A percentile compares a stretch with the other conserved stretches of the same genome.
Conservation (phyloP, 2,113 vertebrate species). For the Phylloscopus trochilus region DNA sequence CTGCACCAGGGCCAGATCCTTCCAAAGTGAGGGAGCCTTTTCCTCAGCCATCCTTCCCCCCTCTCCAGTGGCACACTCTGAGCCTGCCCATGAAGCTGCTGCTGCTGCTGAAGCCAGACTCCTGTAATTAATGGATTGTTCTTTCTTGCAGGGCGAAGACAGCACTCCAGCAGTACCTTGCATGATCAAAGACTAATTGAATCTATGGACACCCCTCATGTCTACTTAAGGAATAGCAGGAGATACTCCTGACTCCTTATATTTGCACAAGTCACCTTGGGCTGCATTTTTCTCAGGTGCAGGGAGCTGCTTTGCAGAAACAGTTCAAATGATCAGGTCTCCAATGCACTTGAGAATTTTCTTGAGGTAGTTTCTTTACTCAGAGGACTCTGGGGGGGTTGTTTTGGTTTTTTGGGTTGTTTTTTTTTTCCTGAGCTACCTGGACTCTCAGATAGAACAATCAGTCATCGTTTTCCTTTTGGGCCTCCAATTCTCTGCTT, state of each 20-base stretch:
- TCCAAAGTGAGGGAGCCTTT: background rate
- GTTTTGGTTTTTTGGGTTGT: constrained; percentile 42
- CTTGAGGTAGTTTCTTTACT: constrained; percentile 77
- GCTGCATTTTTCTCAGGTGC: constrained; percentile 78
- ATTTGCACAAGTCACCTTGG: constrained; percentile 89
- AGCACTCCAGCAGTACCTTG: constrained; percentile 97
- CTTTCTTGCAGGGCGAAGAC: constrained; percentile 90
- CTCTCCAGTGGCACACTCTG: background rate
- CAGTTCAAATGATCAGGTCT: constrained; percentile 80
- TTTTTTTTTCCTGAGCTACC: constrained; percentile 72
- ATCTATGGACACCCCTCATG: constrained; percentile 65
- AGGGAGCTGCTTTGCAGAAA: constrained; percentile 84
- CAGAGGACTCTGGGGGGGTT: constrained; percentile 72
- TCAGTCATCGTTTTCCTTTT: constrained; percentile 75
- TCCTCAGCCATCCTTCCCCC: background rate
- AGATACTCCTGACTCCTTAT: constrained; percentile 76
- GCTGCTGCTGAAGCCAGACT: background rate
- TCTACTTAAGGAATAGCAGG: constrained; percentile 74
- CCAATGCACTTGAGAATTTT: constrained; percentile 79
- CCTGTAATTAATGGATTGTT: background rate
- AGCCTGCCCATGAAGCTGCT: background rate
- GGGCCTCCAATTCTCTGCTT: constrained; percentile 80
- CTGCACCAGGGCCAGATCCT: background rate
- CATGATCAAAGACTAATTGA: constrained; percentile 80
- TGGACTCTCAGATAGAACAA: constrained; percentile 80